phyloP scores from a whole-genome alignment of 2,113 vertebrate species.

The Otus sunia region DNA sequence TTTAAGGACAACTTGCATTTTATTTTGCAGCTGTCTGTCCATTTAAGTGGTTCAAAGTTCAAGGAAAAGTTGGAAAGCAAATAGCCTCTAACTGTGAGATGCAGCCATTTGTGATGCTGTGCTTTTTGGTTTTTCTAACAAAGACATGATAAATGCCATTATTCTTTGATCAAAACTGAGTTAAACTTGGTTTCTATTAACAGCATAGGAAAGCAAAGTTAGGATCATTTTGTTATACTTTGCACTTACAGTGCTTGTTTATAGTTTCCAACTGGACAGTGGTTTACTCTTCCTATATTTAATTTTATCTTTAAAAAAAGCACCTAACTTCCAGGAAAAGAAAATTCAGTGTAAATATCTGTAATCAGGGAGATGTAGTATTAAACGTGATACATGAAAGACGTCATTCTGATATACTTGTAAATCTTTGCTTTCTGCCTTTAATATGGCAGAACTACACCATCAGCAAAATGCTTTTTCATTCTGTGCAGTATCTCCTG shows the following conservation, averaged over 20 bases:
- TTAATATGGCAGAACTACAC: constrained; percentile 34
- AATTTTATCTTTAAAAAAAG: constrained; percentile 22
- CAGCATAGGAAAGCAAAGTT: constrained; percentile 50
- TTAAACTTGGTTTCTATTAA: constrained; percentile 51
- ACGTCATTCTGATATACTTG: neutral
- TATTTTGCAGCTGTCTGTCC: neutral
- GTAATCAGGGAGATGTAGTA: neutral
- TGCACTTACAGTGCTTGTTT: constrained; percentile 51
- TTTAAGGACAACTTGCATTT: neutral
- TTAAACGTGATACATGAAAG: neutral
- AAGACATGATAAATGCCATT: neutral
- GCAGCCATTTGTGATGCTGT: neutral
- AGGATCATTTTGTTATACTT: constrained; percentile 47
- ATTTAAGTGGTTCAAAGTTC: neutral
- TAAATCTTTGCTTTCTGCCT: constrained; percentile 48
- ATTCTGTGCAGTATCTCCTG: constrained; percentile 4
- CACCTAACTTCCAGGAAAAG: neutral
- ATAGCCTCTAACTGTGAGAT: neutral
- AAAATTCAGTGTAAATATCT: constrained; percentile 42
- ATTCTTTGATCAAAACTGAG: neutral
- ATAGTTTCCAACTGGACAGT: constrained; percentile 33
- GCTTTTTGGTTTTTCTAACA: neutral
- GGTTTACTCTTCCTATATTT: constrained; percentile 56
- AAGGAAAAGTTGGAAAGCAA: neutral
- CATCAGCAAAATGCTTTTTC: constrained; percentile 4